These are phyloP conservation scores for Augiades crinisus DNA, from an alignment of 2,888 invertebrate species.

Conservation along the genomic window DNA sequence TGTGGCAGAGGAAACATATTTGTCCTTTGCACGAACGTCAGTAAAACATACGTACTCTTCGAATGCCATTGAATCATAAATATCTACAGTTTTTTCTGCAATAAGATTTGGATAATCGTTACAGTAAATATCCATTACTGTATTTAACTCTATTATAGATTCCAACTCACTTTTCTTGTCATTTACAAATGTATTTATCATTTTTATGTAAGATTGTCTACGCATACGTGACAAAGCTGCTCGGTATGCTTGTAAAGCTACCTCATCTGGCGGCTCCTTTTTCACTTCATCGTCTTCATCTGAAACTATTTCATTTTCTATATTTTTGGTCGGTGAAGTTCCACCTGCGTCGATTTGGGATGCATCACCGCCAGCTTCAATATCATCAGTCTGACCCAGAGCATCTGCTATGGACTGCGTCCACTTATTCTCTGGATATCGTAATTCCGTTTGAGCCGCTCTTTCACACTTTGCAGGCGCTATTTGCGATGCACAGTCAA, in stretches of 20 bases:
- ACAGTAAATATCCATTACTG: conserved; percentile 82
- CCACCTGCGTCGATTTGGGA: no score
- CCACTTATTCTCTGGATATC: conserved; percentile 86
- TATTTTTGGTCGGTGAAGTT: conserved; percentile 26
- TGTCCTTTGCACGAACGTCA: conserved; percentile 84
- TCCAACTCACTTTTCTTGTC: conserved; percentile 51
- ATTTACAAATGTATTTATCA: conserved; percentile 53
- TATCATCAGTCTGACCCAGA: conserved; percentile 45
- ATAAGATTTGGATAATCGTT: conserved; percentile 82
- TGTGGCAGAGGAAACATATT: conserved; percentile 83
- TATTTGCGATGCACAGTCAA: conserved; percentile 82
- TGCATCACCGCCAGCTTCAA: conserved; percentile 54
- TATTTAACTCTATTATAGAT: conserved; percentile 66
- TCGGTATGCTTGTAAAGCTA: conserved; percentile 52
- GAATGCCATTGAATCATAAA: conserved; percentile 60
- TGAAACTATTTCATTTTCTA: conserved; percentile 37
- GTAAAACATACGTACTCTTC: conserved; percentile 84
- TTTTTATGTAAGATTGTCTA: conserved; percentile 61
- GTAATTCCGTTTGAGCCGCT: conserved; percentile 85
- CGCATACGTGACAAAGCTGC: conserved; percentile 55
- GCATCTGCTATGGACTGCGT: conserved; percentile 82
- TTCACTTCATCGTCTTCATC: conserved; percentile 43
- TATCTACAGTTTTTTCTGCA: conserved; percentile 48
- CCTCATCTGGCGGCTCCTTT: conserved; percentile 50
- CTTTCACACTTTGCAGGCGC: conserved; percentile 66